These are phyloP conservation scores for Mechanitis messenoides DNA, from an alignment of 2,888 invertebrate species.

Conservation along the genomic window DNA sequence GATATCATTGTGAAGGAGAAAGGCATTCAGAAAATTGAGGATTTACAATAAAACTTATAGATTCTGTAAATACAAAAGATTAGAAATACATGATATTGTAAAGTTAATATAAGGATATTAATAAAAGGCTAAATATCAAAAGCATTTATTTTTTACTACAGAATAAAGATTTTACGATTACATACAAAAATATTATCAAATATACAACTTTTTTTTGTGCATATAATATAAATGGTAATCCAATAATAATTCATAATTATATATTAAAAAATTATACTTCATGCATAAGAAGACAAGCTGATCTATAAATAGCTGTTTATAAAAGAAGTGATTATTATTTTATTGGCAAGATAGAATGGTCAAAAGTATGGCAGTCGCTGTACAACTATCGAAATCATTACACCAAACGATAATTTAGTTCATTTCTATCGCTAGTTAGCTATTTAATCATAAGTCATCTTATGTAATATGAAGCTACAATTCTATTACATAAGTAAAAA, in stretches of 20 bases:
- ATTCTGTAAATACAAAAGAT: constrained; percentile 1
- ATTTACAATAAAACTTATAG: constrained; percentile 29
- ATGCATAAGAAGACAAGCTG: not conserved
- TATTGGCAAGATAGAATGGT: not conserved
- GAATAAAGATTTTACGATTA: constrained; percentile 18
- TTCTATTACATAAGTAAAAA: too few species aligned
- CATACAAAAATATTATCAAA: constrained; percentile 28
- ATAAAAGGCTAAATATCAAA: constrained; percentile 16
- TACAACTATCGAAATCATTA: too few species aligned
- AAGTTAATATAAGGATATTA: too few species aligned
- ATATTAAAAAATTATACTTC: not conserved
- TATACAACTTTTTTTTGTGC: constrained; percentile 20
- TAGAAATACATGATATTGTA: too few species aligned
- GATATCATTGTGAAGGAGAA: constrained; percentile 43
- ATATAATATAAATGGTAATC: constrained; percentile 10
- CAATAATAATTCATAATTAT: constrained; percentile 4
- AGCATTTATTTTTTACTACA: constrained; percentile 22
- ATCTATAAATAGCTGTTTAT: not conserved
- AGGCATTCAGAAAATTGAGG: constrained; percentile 43
- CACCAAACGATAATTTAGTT: too few species aligned
- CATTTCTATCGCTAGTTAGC: too few species aligned
- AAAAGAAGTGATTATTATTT: not conserved
- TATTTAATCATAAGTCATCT: too few species aligned
- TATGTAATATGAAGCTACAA: too few species aligned
- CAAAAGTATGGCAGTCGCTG: too few species aligned